phyloP scores from a whole-genome alignment of 2,113 vertebrate genomes.

The Gambusia affinis region DNA sequence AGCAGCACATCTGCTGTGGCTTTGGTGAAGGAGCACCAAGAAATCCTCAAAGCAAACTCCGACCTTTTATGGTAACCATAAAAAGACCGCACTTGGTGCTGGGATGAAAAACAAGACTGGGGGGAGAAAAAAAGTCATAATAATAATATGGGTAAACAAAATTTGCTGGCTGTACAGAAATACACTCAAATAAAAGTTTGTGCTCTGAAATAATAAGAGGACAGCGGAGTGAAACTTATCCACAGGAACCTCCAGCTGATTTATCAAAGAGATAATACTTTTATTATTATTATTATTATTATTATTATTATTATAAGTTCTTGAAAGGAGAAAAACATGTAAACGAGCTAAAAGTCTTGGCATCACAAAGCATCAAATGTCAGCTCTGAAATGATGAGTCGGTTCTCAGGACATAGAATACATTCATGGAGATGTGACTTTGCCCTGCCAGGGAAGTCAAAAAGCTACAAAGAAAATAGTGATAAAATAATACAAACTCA shows the following conservation, averaged over 20 bases:
- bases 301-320: constrained; percentile 28
- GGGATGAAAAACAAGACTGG: constrained; percentile 78
- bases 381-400: constrained; percentile 18
- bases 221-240: constrained; percentile 32
- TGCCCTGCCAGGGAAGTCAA: too few species aligned
- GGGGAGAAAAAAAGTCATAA: constrained; percentile 72
- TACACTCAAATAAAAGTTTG: constrained; percentile 78
- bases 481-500: neutral
- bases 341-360: constrained; percentile 28
- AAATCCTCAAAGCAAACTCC: constrained; percentile 87
- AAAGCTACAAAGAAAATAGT: neutral
- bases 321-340: constrained; percentile 16
- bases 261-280: constrained; percentile 27
- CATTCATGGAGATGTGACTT: too few species aligned
- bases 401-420: neutral
- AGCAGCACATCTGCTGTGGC: constrained; percentile 90
- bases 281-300: constrained; percentile 42
- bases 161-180: constrained; percentile 60
- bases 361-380: constrained; percentile 17
- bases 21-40: constrained; percentile 81
- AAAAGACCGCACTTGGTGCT: constrained; percentile 84
- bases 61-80: constrained; percentile 91
- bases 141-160: constrained; percentile 91
- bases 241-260: constrained; percentile 12
- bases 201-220: constrained; percentile 80